phyloP scores from a whole-genome alignment of 2,113 vertebrate genomes.

The Jaculus jaculus region DNA sequence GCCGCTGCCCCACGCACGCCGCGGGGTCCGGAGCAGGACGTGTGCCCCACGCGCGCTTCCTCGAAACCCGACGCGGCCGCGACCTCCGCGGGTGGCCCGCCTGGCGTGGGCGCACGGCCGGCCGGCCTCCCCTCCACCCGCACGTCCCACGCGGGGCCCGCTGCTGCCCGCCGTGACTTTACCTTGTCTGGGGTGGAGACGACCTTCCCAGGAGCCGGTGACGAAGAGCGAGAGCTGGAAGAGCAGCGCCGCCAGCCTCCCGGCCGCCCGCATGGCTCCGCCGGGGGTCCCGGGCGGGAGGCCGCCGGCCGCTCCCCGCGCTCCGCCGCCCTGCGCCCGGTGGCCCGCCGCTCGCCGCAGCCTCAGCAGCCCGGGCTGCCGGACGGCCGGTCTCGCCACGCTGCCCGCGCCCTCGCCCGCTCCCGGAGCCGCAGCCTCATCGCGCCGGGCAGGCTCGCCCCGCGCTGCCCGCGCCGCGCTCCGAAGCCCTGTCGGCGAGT shows the following conservation, averaged over 20 bases:
- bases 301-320: conserved; percentile 82
- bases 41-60: not conserved
- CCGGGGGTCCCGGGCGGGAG: conserved; percentile 67
- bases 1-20: not conserved
- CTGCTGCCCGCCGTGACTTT: conserved; percentile 40
- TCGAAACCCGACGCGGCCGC: not conserved
- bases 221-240: conserved; percentile 89
- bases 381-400: conserved; percentile 31
- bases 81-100: not conserved
- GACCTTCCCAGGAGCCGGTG: conserved; percentile 84
- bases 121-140: not conserved
- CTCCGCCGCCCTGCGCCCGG: conserved; percentile 52
- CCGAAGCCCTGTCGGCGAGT: not conserved
- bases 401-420: conserved; percentile 22
- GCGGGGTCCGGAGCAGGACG: not conserved
- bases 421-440: conserved; percentile 74
- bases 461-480: conserved; percentile 12
- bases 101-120: not conserved
- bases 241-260: conserved; percentile 88
- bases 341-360: conserved; percentile 60
- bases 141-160: not conserved
- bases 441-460: not conserved
- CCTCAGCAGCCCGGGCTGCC: conserved; percentile 60
- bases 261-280: conserved; percentile 84
- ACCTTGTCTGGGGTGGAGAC: conserved; percentile 94